These are phyloP conservation scores for Phlogophora meticulosa DNA, from an alignment of 2,888 invertebrate genomes.

Conservation along the genomic window DNA sequence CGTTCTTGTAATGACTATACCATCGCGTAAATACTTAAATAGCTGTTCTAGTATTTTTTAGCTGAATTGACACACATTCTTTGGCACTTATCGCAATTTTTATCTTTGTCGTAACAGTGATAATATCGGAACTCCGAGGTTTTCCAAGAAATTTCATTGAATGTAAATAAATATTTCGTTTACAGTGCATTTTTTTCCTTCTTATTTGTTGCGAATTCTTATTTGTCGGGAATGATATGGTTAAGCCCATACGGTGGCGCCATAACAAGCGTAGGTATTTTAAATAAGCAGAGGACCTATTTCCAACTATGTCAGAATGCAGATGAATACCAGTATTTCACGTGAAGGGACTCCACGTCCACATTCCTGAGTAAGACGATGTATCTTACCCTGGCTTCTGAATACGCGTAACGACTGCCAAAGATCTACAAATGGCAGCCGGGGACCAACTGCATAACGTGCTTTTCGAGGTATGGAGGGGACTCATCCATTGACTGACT, in stretches of 20 bases:
- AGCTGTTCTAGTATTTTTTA: conserved; percentile 44
- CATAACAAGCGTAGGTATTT: not conserved
- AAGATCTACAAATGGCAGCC: too few species aligned
- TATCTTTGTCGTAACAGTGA: conserved; percentile 32
- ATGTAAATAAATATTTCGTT: conserved; percentile 21
- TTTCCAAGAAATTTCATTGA: conserved; percentile 33
- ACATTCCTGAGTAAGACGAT: too few species aligned
- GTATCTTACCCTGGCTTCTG: too few species aligned
- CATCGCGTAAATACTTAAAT: conserved; percentile 20
- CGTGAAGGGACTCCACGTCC: too few species aligned
- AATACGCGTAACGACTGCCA: too few species aligned
- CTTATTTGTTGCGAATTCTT: conserved; percentile 22
- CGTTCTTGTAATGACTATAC: not conserved
- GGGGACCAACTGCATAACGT: too few species aligned
- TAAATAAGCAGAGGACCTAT: too few species aligned
- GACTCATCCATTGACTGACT: too few species aligned
- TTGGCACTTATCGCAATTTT: conserved; percentile 58
- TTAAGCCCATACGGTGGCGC: not conserved
- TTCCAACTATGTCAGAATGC: too few species aligned
- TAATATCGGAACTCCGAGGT: conserved; percentile 24
- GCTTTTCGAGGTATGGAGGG: too few species aligned
- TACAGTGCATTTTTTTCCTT: conserved; percentile 8
- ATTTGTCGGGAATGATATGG: conserved; percentile 20
- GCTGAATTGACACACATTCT: conserved; percentile 55
- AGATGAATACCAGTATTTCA: too few species aligned